These are phyloP conservation scores for Cephalopterus ornatus DNA, from an alignment of 2,113 vertebrate species.

Conservation along the genomic window DNA sequence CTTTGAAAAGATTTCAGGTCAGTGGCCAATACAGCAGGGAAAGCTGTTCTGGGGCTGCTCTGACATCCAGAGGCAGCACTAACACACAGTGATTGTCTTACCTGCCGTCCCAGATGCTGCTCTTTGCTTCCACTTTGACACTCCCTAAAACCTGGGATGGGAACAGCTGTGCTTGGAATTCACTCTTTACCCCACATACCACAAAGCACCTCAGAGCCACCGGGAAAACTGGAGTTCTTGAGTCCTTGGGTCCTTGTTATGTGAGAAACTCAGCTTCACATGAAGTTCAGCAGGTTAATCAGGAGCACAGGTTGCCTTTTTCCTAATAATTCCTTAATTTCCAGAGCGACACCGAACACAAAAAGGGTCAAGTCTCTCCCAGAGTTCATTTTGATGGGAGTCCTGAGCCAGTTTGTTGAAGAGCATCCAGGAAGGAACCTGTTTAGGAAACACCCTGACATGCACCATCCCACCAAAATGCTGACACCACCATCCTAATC, in stretches of 20 bases:
- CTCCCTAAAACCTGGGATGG: background rate
- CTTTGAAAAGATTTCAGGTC: background rate
- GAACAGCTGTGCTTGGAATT: background rate
- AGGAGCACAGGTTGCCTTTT: background rate
- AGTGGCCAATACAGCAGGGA: background rate
- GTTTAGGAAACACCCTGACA: background rate
- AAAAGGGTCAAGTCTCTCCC: background rate
- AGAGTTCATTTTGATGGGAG: background rate
- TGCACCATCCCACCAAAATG: background rate
- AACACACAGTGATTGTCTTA: background rate
- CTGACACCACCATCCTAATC: background rate
- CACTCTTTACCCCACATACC: background rate
- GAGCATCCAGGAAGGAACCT: background rate
- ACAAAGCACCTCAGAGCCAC: background rate
- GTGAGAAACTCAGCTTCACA: background rate
- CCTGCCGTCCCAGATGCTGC: background rate
- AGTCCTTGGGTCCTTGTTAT: background rate
- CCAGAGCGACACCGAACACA: background rate
- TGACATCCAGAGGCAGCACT: background rate
- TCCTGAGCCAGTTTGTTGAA: background rate
- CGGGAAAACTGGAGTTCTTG: background rate
- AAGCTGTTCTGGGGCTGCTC: background rate
- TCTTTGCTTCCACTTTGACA: background rate
- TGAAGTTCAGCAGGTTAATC: background rate
- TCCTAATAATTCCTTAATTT: background rate